Percentiles rank a stretch among this genome's conserved stretches.
These are phyloP conservation scores for Casuarius casuarius DNA, from an alignment of 2,113 vertebrate species.

Conservation along the genomic window DNA sequence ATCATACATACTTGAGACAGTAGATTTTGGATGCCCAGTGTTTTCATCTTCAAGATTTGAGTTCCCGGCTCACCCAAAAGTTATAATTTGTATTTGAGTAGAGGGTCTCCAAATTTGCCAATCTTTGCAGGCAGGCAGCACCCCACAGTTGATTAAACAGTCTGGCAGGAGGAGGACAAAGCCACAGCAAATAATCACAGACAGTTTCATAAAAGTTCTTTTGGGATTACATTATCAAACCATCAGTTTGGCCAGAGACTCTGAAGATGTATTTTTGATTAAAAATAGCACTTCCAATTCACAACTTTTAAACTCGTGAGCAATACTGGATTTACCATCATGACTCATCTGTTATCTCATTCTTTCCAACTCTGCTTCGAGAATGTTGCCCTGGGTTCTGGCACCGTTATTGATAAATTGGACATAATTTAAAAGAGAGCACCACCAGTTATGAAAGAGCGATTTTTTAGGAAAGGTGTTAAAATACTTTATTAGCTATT, in stretches of 20 bases:
- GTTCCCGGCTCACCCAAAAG: not conserved
- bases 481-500: not conserved
- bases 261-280: slow-evolving; percentile 60
- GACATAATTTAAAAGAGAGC: slow-evolving; percentile 28
- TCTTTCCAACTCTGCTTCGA: slow-evolving; percentile 38
- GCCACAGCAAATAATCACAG: slow-evolving; percentile 16
- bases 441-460: slow-evolving; percentile 25
- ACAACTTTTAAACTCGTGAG: slow-evolving; percentile 47
- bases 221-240: slow-evolving; percentile 49
- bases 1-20: not conserved
- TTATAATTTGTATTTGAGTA: not conserved
- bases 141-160: slow-evolving; percentile 13
- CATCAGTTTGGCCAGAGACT: slow-evolving; percentile 55
- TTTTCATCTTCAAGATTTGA: not conserved
- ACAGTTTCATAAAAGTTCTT: slow-evolving; percentile 41
- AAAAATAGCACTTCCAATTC: slow-evolving; percentile 62
- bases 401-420: slow-evolving; percentile 30
- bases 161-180: slow-evolving; percentile 20
- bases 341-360: slow-evolving; percentile 68
- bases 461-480: not conserved
- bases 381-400: slow-evolving; percentile 28
- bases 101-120: slow-evolving; percentile 29
- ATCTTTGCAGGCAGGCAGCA: not conserved
- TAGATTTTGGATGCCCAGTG: not conserved
- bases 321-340: slow-evolving; percentile 34